These are phyloP conservation scores for Troilus luridus DNA, from an alignment of 2,888 invertebrate genomes.

Conservation along the genomic window DNA sequence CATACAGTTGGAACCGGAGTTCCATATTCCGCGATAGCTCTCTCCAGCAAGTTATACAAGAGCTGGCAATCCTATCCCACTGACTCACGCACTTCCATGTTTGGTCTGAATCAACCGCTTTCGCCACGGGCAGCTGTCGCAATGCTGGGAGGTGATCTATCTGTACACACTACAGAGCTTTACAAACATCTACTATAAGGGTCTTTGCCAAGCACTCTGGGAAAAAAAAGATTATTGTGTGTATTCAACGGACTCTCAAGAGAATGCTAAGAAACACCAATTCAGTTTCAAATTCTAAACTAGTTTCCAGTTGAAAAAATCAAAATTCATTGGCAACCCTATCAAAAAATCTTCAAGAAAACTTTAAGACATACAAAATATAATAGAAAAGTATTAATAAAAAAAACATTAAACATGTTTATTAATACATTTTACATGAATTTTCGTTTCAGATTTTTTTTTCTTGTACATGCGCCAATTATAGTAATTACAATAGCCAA, in stretches of 20 bases:
- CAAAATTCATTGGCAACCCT: not conserved
- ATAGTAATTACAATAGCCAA: no score
- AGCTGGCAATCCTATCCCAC: not conserved
- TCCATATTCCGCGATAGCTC: not conserved
- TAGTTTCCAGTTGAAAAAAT: not conserved
- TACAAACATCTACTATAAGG: not conserved
- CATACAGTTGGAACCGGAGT: not conserved
- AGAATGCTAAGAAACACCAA: not conserved
- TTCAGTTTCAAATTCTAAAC: not conserved
- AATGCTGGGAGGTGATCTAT: not conserved
- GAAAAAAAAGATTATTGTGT: not conserved
- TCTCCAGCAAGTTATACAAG: not conserved
- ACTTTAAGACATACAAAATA: no score
- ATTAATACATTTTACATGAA: no score
- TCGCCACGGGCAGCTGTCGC: not conserved
- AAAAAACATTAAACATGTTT: no score
- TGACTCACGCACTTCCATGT: conserved; percentile 36
- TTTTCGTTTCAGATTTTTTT: no score
- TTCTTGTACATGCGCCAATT: no score
- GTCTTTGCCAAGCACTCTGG: not conserved
- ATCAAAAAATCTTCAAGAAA: no score
- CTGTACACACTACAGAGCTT: not conserved
- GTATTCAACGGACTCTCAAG: not conserved
- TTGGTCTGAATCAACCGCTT: not conserved
- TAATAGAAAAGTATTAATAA: no score